Evolutionary conservation across 35 echinoderm and acorn worm species (phyloP), one percentile per base, ranked within the genome.

Genomic region (Patiria miniata): DNA sequence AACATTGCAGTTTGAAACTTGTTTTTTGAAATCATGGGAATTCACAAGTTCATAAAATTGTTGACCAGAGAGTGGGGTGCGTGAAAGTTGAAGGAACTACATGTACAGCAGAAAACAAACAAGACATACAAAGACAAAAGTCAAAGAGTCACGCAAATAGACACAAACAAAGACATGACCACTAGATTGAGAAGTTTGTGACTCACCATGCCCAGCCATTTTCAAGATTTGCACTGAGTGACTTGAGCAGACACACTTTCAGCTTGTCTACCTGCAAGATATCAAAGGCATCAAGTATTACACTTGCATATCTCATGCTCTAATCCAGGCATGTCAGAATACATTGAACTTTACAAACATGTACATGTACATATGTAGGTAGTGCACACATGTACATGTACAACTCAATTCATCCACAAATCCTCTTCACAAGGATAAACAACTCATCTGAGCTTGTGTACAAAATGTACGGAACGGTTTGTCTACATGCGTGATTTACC

Each of bases 201-300:
- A 83, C 80, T 77, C 52, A 90, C 88, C 88, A 90, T 21, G 60
- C 40, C 88, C 88, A 90, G 17, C 80, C 60, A 14, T 90, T 69
- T 22, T 84, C 80, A 32, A 65, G 61, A 52, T 84, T 77, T 34
- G 40, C 29, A n/a, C 61, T 68, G 37, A 90, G 88, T 50, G 50
- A 65, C 77, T 90, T 90, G 39, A 90, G 21, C n/a, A 90, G 39
- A 55, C 88, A 90, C 8, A 28, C 17, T 81, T 44, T 81, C 39
- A 23, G 15, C 28, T 81, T 53, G 28, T 81, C 39, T 40, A 50
- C 23, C 39, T 81, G 51, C 16, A 42, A 50, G 17, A 81, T 14
- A 14, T 37, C 30, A 16, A 26, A n/a, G 38, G 22, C 22, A 52
- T 37, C 22, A 83, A 29, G 7, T 44, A 82, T 47, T 52, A 69